Evolutionary conservation across 1,140 invertebrate species (phyloP), one percentile per base, ranked within the genome.

Genomic region (Drosophila pallidifrons): DNA sequence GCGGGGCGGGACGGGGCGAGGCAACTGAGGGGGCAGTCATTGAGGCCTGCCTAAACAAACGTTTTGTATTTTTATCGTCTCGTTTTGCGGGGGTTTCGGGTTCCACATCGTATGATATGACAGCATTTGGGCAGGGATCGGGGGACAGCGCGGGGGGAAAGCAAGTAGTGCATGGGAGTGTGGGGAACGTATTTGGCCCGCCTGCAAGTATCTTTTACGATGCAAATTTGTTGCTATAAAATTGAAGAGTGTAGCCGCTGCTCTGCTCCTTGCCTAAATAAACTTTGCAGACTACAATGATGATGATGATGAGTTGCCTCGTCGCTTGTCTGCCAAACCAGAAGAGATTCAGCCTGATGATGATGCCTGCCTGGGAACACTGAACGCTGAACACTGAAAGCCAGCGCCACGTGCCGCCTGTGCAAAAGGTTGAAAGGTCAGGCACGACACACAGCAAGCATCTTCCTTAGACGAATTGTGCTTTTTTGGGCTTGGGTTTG

Each of bases 221-320:
- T 88, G 83, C 83, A 88, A 88, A 88, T 88, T 88, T 88, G 83
- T 88, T 88, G 83, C 83, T 87, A 88, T 88, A 89, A 88, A 88
- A 88, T 88, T 88, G 83, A 88, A 89, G 83, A 88, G 83, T 88
- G 82, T 87, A 85, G 77, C 82, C 67, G 79, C 67, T 69, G 57
- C 78, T 70, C 82, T 64, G 79, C 67, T 69, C 61, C 78, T 70
- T 83, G 77, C 85, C 83, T 88, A 88, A 88, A 88, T 88, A 88
- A 88, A 88, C 83, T 88, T 88, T 89, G 85, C 85, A 88, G 83
- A 88, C 85, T 72, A 83, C 83, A 71, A 79, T 72, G 72, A 88
- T 82, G 83, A 82, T 88, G 83, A 87, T 82, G 83, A 82, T 74
- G 71, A 74, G 81, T 83, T 54, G 61, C 45, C 41, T 20, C 63